These are phyloP conservation scores for Troilus luridus DNA, from an alignment of 2,888 invertebrate genomes.

Conservation along the genomic window DNA sequence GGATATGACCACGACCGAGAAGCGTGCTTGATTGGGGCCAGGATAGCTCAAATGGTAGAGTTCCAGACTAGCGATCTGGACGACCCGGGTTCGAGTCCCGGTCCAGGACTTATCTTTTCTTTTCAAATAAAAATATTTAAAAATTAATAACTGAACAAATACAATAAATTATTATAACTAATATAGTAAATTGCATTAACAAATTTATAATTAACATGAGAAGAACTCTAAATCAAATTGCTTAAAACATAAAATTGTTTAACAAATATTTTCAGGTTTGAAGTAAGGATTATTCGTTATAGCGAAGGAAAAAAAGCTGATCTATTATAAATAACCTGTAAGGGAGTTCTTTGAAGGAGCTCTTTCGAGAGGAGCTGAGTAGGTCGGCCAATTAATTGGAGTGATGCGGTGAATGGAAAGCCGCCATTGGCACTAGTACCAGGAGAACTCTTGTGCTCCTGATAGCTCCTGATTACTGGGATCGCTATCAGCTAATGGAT, in stretches of 20 bases:
- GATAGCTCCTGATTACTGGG: neutral
- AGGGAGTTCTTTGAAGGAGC: neutral
- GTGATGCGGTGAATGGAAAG: neutral
- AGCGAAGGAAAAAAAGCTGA: neutral
- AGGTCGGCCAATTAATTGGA: neutral
- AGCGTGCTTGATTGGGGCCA: no score
- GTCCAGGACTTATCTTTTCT: no score
- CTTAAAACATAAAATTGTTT: neutral
- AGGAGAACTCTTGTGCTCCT: neutral
- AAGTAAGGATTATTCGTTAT: neutral
- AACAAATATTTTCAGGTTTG: neutral
- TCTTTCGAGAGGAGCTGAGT: constrained; percentile 3
- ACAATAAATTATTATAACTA: no score
- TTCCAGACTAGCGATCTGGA: no score
- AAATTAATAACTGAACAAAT: no score
- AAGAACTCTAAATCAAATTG: neutral
- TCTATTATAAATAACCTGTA: neutral
- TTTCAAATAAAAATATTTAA: no score
- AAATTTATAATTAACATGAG: neutral
- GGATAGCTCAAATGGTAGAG: no score
- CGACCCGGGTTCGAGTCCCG: no score
- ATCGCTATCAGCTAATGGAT: neutral
- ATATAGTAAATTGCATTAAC: neutral
- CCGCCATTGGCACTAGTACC: neutral
- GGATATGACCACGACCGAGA: no score